Evolutionary conservation across 1,140 invertebrate genomes (phyloP).

Genomic region (Zaprionus gabonicus): DNA sequence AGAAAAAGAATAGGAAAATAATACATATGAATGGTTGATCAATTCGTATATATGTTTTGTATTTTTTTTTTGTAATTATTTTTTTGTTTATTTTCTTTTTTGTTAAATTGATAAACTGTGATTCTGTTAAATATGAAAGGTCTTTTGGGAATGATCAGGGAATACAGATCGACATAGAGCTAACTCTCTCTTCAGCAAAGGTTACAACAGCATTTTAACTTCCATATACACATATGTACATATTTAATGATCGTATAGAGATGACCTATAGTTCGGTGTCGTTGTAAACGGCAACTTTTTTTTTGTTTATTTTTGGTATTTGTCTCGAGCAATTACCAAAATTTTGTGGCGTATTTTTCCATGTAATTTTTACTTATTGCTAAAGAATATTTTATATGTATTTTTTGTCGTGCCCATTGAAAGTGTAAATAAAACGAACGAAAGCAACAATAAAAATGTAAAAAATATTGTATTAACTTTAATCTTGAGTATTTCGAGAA

Average conservation of each 20-base stretch:
- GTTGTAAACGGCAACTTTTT: conserved; percentile 38
- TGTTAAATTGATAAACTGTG: conserved; percentile 63
- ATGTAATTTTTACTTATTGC: conserved; percentile 25
- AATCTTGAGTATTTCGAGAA: background rate
- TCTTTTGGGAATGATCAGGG: conserved; percentile 11
- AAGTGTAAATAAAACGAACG: conserved; percentile 47
- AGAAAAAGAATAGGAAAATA: conserved; percentile 4
- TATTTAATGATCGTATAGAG: conserved; percentile 8
- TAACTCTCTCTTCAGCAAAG: conserved; percentile 20
- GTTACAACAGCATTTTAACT: conserved; percentile 9
- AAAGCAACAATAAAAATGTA: conserved; percentile 43
- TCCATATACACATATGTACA: conserved; percentile 21
- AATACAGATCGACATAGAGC: background rate
- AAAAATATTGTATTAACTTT: conserved; percentile 45
- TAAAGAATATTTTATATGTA: conserved; percentile 29
- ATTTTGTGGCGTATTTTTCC: conserved; percentile 34
- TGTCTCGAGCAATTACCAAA: conserved; percentile 7
- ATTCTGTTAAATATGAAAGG: conserved; percentile 57
- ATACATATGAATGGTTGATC: conserved; percentile 1
- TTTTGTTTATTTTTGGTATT: conserved; percentile 23
- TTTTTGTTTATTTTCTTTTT: conserved; percentile 20
- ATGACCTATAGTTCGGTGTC: conserved; percentile 18
- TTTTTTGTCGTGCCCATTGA: conserved; percentile 43
- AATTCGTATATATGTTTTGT: conserved; percentile 7
- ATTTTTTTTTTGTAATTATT: conserved; percentile 10